These are phyloP conservation scores for Onthophagus taurus DNA, from an alignment of 1,140 invertebrate species.

Conservation along the genomic window DNA sequence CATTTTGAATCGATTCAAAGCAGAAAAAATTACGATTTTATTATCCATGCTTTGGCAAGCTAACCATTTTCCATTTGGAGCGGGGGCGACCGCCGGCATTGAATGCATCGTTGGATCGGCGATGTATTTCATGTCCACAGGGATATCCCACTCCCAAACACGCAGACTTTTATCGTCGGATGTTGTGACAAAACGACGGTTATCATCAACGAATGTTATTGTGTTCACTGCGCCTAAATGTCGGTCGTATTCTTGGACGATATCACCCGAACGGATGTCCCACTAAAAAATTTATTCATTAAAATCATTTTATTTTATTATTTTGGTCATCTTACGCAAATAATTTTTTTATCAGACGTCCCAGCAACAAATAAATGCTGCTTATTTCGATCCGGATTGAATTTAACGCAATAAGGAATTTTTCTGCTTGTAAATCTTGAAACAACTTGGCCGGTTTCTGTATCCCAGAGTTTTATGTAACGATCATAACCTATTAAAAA, in stretches of 20 bases:
- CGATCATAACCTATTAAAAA: conserved; percentile 61
- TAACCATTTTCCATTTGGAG: conserved; percentile 97
- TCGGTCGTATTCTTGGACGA: conserved; percentile 97
- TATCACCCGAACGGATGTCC: conserved; percentile 90
- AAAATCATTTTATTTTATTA: conserved; percentile 1
- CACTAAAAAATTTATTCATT: conserved; percentile 55
- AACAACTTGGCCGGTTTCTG: conserved; percentile 89
- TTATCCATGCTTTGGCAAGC: conserved; percentile 99
- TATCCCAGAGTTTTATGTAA: conserved; percentile 98
- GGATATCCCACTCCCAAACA: conserved; percentile 99
- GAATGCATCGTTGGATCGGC: conserved; percentile 99
- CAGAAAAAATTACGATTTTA: conserved; percentile 96
- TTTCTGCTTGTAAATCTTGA: conserved; percentile 90
- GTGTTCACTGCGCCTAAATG: conserved; percentile 98
- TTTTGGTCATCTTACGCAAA: conserved; percentile 65
- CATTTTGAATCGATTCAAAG: conserved; percentile 93
- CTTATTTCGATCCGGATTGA: conserved; percentile 94
- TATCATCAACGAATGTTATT: conserved; percentile 98
- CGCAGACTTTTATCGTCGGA: conserved; percentile 98
- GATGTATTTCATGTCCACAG: conserved; percentile 99
- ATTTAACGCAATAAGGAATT: conserved; percentile 96
- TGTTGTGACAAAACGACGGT: conserved; percentile 93
- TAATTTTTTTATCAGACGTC: conserved; percentile 96
- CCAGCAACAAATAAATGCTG: conserved; percentile 97
- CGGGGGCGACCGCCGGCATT: conserved; percentile 90